These are phyloP conservation scores for Meta bourneti DNA, from an alignment of 2,888 invertebrate genomes.

Conservation along the genomic window DNA sequence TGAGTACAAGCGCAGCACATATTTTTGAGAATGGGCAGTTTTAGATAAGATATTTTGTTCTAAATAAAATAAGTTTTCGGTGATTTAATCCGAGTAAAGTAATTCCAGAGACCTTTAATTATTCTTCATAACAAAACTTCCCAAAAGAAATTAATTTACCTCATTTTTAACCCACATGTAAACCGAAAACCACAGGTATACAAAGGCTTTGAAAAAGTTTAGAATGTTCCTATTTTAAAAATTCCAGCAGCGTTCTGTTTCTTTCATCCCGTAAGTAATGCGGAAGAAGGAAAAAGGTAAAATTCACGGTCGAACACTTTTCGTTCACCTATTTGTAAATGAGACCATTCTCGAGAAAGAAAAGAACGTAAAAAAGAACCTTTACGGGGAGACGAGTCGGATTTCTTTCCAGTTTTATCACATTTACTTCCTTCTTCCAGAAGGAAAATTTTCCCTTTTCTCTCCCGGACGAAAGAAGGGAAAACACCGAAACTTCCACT, in stretches of 20 bases:
- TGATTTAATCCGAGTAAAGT: neutral
- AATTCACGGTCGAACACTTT: conserved; percentile 35
- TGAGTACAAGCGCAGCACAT: too few species aligned
- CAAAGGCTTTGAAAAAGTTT: neutral
- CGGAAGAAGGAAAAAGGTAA: neutral
- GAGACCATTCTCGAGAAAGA: conserved; percentile 12
- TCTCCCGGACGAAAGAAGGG: neutral
- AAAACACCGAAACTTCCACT: conserved; percentile 38
- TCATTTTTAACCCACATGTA: neutral
- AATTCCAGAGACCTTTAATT: neutral
- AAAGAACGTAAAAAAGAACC: neutral
- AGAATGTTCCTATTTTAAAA: neutral
- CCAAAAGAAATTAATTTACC: neutral
- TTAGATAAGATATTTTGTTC: too few species aligned
- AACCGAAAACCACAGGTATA: neutral
- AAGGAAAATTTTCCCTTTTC: conserved; percentile 8
- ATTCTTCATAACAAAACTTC: neutral
- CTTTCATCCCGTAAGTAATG: neutral
- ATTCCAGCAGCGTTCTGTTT: conserved; percentile 1
- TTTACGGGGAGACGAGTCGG: neutral
- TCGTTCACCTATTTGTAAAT: conserved; percentile 42
- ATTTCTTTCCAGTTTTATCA: conserved; percentile 39
- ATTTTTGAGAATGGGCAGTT: too few species aligned
- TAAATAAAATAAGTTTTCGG: too few species aligned
- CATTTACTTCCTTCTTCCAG: conserved; percentile 28